Conservation (phyloP, 2,888 invertebrate species). For the Erynnis tages region DNA sequence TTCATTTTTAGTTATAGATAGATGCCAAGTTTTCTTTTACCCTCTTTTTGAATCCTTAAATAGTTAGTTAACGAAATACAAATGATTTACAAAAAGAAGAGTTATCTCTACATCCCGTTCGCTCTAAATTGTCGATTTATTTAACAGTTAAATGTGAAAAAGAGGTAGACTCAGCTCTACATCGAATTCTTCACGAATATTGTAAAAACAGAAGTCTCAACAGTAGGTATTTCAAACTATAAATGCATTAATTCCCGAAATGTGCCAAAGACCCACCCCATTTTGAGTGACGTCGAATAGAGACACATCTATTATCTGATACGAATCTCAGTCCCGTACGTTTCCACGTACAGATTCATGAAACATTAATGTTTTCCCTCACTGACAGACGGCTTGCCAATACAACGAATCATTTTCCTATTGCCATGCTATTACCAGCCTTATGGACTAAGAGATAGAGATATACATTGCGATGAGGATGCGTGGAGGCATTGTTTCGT, state of each 20-base stretch:
- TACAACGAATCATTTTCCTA: conserved; percentile 52
- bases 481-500: conserved; percentile 32
- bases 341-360: conserved; percentile 48
- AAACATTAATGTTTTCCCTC: conserved; percentile 69
- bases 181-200: too few relatives aligned
- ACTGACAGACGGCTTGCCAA: conserved; percentile 70
- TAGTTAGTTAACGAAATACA: too few relatives aligned
- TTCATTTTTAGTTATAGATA: too few relatives aligned
- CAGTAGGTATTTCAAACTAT: neutral
- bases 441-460: neutral
- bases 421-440: conserved; percentile 9
- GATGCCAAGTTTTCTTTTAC: too few relatives aligned
- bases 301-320: conserved; percentile 76
- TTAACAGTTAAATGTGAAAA: too few relatives aligned
- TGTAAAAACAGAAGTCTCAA: too few relatives aligned
- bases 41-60: too few relatives aligned
- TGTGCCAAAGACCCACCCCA: conserved; percentile 31
- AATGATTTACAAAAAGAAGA: too few relatives aligned
- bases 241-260: conserved; percentile 22
- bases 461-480: neutral
- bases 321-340: conserved; percentile 61
- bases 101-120: too few relatives aligned
- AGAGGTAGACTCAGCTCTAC: too few relatives aligned
- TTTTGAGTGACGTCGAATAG: conserved; percentile 60
- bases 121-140: too few relatives aligned